A percentile compares a stretch with the other conserved stretches of the same genome.
Conservation (phyloP, 2,113 vertebrate genomes). For the Hippocampus abdominalis region DNA sequence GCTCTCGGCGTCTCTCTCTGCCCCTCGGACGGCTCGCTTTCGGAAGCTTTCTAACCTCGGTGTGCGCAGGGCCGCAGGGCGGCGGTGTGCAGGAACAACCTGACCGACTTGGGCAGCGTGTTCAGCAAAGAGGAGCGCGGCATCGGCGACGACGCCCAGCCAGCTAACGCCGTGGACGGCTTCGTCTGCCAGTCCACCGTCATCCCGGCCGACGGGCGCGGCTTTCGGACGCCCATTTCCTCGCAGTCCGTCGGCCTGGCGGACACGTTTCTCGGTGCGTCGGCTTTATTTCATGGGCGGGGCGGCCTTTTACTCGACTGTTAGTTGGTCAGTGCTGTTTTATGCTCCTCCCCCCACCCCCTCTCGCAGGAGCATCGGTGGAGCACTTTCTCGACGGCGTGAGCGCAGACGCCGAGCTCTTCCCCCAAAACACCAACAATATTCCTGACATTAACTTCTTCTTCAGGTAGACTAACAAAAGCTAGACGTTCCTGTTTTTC, state of each 20-base stretch:
- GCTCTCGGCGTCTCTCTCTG: too few species aligned
- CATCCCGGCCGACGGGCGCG: constrained; percentile 90
- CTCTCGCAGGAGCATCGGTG: constrained; percentile 78
- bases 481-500: not conserved
- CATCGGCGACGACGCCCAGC: constrained; percentile 76
- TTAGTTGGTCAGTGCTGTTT: not conserved
- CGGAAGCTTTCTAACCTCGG: constrained; percentile 2
- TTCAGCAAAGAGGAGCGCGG: constrained; percentile 81
- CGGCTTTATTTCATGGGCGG: not conserved
- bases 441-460: constrained; percentile 90
- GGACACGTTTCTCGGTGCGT: constrained; percentile 85
- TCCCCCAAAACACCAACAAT: constrained; percentile 69
- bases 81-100: constrained; percentile 85
- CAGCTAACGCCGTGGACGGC: constrained; percentile 80
- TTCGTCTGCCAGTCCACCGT: constrained; percentile 96
- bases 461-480: constrained; percentile 78
- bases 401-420: constrained; percentile 77
- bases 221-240: constrained; percentile 87
- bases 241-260: constrained; percentile 93
- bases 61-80: constrained; percentile 48
- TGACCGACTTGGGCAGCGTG: constrained; percentile 90
- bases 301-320: not conserved
- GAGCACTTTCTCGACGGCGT: constrained; percentile 79
- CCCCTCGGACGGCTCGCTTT: too few species aligned
- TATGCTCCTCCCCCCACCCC: not conserved